A percentile compares a stretch with the other conserved stretches of the same genome.
Conservation (phyloP, 2,797 vertebrate species). For the Steatocranus sp. region DNA sequence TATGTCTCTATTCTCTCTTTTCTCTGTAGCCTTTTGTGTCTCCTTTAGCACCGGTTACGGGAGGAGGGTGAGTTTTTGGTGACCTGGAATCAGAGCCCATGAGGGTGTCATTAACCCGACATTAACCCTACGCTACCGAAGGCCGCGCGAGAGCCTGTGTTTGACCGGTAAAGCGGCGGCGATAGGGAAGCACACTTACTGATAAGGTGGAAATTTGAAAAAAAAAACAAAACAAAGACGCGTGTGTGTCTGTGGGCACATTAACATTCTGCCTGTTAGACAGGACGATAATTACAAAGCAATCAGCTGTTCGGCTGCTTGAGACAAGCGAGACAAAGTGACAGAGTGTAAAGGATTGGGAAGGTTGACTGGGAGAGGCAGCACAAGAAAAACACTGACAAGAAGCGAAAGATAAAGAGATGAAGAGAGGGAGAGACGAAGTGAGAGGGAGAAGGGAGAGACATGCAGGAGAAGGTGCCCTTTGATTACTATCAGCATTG, state of each 20-base stretch:
- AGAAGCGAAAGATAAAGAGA: slow-evolving; percentile 28
- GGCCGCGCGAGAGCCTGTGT: background rate
- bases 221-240: background rate
- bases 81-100: slow-evolving; percentile 70
- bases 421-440: slow-evolving; percentile 15
- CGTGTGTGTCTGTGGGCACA: background rate
- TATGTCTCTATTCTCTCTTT: slow-evolving; percentile 55
- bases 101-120: slow-evolving; percentile 68
- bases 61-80: slow-evolving; percentile 16
- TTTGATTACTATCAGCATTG: slow-evolving; percentile 80
- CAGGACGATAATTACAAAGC: slow-evolving; percentile 7
- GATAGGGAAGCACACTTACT: background rate
- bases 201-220: background rate
- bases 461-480: slow-evolving; percentile 67
- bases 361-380: slow-evolving; percentile 26
- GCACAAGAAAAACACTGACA: slow-evolving; percentile 25
- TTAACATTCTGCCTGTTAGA: slow-evolving; percentile 4
- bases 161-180: background rate
- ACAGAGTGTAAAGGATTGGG: slow-evolving; percentile 9
- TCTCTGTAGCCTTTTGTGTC: slow-evolving; percentile 49
- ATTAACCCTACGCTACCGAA: slow-evolving; percentile 56
- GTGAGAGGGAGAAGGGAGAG: slow-evolving; percentile 21
- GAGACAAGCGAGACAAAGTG: slow-evolving; percentile 17
- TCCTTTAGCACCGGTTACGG: slow-evolving; percentile 31
- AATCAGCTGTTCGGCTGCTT: slow-evolving; percentile 29